phyloP scores from a whole-genome alignment of 2,797 vertebrate genomes.

The Rhyacichthys aspro region DNA sequence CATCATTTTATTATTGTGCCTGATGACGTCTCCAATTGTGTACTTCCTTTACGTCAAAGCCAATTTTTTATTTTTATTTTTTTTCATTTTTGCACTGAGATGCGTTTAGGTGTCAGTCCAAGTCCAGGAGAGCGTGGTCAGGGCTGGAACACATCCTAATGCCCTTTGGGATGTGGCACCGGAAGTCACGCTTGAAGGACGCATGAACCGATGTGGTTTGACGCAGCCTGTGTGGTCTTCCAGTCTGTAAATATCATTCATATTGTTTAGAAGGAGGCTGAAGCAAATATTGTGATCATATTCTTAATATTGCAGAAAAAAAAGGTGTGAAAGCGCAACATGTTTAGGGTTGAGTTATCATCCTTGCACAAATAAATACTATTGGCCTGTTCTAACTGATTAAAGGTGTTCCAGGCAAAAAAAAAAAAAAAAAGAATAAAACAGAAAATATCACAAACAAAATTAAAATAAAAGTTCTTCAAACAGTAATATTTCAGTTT shows the following conservation, averaged over 20 bases:
- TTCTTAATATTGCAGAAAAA: not conserved
- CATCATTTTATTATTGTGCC: slow-evolving; percentile 15
- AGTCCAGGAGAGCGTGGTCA: not conserved
- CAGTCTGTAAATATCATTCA: not conserved
- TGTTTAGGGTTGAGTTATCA: no score
- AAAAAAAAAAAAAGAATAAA: no score
- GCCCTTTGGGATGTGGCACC: not conserved
- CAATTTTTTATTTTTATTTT: no score
- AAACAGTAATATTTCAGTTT: no score
- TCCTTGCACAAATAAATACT: no score
- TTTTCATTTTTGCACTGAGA: not conserved
- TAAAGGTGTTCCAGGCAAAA: no score
- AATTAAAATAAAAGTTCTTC: no score
- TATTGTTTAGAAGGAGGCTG: not conserved
- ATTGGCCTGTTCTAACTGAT: no score
- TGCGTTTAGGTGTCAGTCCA: not conserved
- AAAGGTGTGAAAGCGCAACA: no score
- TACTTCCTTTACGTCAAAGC: slow-evolving; percentile 15
- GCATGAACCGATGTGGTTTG: not conserved
- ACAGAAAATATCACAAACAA: no score
- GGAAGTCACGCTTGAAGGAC: slow-evolving; percentile 10
- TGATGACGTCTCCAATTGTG: slow-evolving; percentile 41
- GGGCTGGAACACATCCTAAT: no score
- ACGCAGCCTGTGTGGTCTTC: not conserved
- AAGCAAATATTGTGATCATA: not conserved